Base-by-base conservation (phyloP, 2,888 invertebrate genomes). In the Spilarctia lutea region DNA sequence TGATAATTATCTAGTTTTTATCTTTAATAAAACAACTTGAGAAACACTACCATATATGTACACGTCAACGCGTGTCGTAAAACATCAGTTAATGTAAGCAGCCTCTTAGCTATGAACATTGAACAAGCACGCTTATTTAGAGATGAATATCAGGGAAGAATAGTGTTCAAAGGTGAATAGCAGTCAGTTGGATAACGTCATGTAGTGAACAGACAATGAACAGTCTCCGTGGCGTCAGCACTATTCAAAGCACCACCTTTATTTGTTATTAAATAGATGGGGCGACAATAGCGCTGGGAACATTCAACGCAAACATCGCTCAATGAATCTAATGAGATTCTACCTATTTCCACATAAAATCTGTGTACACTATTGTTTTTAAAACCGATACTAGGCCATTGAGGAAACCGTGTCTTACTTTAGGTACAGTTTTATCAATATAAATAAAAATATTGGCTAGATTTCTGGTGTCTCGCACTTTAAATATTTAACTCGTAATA, bases 221-320 rank as follows among this genome's bases (percentile, higher is more conserved):
- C 79, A 84, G 87, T 87, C 88, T 87, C 86, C 85, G 83, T 84
- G 87, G 85, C 89, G 89, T 90, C 91, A 90, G 87, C 89, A 87
- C 89, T 85, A 91, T 92, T 90, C 89, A 90, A 85, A 88, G 86
- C 89, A 84, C 84, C 33, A 85, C 87, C 90, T 91, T 89, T 90
- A 92, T 91, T 91, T 90, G 87, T 88, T 90, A 90, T 90, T 89
- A 89, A 90, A 90, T 86, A 89, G 90, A 86, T 88, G 85, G 85
- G 83, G 74, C 81, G 81, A 91, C 91, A 92, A 91, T 83, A 66
- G 79, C 45, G 45, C 79, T 82, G 81, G 81, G 85, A 88, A 84
- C 87, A 86, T 89, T 88, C 86, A 88, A 72, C 81, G 83, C 85
- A 83, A 86, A 87, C 83, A 82, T 80, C 84, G 74, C 81, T 81